phyloP scores from a whole-genome alignment of 2,113 vertebrate genomes.

The Sylvilagus bachmani region DNA sequence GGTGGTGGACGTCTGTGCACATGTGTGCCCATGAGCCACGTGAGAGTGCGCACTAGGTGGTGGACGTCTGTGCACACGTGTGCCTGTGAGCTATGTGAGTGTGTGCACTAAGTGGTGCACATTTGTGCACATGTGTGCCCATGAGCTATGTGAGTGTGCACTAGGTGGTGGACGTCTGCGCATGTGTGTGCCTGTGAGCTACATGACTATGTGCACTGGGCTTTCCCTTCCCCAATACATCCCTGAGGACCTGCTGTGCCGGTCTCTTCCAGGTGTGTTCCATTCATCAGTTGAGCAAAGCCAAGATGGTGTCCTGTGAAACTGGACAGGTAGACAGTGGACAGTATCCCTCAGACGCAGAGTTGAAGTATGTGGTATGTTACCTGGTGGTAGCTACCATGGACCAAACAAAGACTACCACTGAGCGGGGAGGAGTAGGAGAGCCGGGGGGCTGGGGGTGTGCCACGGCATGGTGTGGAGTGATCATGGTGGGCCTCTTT shows the following conservation, averaged over 20 bases:
- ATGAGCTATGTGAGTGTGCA: no score
- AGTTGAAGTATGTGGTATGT: not conserved
- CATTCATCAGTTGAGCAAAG: not conserved
- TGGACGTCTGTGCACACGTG: fast-evolving
- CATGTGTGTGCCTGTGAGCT: no score
- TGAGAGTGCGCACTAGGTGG: no score
- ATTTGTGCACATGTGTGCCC: not conserved
- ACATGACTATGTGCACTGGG: not conserved
- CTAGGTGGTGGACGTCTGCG: no score
- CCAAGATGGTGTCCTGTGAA: not conserved
- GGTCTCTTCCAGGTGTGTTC: not conserved
- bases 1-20: not conserved
- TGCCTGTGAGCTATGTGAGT: no score
- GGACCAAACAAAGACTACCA: not conserved
- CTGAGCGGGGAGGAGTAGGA: no score
- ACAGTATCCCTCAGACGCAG: not conserved
- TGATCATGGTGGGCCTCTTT: not conserved
- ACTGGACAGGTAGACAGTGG: not conserved
- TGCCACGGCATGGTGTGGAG: no score
- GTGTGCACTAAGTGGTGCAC: not conserved
- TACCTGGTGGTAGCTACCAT: no score
- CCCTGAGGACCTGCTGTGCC: not conserved
- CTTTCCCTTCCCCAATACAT: not conserved
- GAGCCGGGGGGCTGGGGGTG: not conserved
- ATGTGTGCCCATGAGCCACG: no score